Conservation (phyloP, 2,113 vertebrate species). For the Lathamus discolor region DNA sequence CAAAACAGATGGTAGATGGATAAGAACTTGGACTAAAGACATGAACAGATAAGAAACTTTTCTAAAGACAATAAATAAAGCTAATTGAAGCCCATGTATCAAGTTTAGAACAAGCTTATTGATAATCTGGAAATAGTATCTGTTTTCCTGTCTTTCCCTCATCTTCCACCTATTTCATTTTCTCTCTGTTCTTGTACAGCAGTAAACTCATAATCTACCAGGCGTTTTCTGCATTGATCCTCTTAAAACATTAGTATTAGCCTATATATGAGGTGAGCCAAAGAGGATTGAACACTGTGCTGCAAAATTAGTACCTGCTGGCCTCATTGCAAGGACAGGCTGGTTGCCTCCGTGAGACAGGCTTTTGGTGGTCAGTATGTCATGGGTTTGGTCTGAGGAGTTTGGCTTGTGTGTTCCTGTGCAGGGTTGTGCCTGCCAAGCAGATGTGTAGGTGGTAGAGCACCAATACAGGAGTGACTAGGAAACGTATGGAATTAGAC, state of each 20-base stretch:
- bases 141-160: not conserved
- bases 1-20: not conserved
- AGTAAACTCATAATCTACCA: not conserved
- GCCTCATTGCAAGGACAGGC: not conserved
- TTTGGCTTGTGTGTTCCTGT: not conserved
- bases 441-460: not conserved
- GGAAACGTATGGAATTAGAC: not conserved
- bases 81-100: not conserved
- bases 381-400: not conserved
- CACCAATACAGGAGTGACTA: not conserved
- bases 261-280: slow-evolving; percentile 29
- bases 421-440: not conserved
- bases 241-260: slow-evolving; percentile 60
- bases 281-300: slow-evolving; percentile 32
- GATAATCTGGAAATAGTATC: not conserved
- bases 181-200: not conserved
- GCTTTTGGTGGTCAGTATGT: rapidly evolving
- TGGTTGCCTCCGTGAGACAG: not conserved
- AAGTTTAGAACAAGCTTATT: not conserved
- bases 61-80: not conserved
- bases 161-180: not conserved
- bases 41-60: not conserved
- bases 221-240: slow-evolving; percentile 40
- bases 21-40: not conserved
- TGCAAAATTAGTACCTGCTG: slow-evolving; percentile 28